phyloP scores from a whole-genome alignment of 1,140 invertebrate species.

The Psilanteris sp. region DNA sequence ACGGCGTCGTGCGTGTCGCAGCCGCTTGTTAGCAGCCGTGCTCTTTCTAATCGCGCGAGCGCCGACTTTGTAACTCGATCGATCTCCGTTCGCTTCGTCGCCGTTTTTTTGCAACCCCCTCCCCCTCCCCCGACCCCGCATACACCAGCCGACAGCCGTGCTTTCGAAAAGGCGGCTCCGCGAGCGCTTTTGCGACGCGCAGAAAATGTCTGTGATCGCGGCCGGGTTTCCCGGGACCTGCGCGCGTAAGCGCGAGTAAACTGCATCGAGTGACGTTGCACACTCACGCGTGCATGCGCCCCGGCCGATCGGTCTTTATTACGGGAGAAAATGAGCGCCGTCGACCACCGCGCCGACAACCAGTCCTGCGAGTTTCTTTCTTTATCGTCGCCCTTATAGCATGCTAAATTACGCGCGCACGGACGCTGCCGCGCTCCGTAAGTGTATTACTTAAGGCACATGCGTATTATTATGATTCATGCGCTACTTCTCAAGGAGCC shows the following conservation, averaged over 20 bases:
- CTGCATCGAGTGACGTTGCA: slow-evolving; percentile 42
- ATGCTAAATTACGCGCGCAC: slow-evolving; percentile 43
- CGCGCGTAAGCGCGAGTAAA: slow-evolving; percentile 48
- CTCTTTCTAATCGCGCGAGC: slow-evolving; percentile 49
- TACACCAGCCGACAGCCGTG: no score
- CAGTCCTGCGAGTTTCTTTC: slow-evolving; percentile 59
- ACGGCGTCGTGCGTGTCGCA: slow-evolving; percentile 12
- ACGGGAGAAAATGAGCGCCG: slow-evolving; percentile 58
- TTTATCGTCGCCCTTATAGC: slow-evolving; percentile 56
- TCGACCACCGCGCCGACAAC: slow-evolving; percentile 44
- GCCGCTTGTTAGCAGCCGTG: slow-evolving; percentile 29
- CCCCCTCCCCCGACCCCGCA: no score
- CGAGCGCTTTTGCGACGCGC: slow-evolving; percentile 36
- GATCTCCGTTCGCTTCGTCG: no score
- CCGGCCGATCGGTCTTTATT: slow-evolving; percentile 48
- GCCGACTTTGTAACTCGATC: slow-evolving; percentile 41
- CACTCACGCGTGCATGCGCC: neutral
- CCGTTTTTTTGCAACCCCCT: neutral
- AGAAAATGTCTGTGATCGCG: slow-evolving; percentile 41
- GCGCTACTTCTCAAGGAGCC: slow-evolving; percentile 9
- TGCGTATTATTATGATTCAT: slow-evolving; percentile 35
- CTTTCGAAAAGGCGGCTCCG: slow-evolving; percentile 29
- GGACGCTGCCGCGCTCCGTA: slow-evolving; percentile 3
- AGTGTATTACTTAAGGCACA: slow-evolving; percentile 27
- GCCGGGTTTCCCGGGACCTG: slow-evolving; percentile 23